Conservation (phyloP, 2,888 invertebrate genomes). For the Spatulosminthurus flaviceps region DNA sequence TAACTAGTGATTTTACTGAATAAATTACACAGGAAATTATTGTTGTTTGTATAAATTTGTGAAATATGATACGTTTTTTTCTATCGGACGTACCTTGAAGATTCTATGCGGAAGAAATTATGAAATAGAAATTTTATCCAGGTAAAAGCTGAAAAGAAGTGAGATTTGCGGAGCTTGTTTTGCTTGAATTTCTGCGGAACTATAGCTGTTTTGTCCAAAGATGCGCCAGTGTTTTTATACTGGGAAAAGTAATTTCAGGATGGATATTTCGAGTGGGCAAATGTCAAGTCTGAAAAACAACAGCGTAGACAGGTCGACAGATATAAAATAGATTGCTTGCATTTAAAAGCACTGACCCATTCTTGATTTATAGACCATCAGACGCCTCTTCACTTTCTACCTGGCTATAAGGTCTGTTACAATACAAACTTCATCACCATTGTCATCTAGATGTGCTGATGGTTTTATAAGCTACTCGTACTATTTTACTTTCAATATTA, state of each 20-base stretch:
- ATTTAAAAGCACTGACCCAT: conserved; percentile 61
- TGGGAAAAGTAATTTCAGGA: conserved; percentile 51
- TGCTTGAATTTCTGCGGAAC: not conserved
- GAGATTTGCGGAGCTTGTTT: not conserved
- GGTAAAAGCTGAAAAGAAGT: too few species aligned
- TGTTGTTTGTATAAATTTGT: too few species aligned
- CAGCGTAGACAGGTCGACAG: conserved; percentile 32
- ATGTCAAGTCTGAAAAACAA: conserved; percentile 50
- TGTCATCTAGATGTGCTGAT: not conserved
- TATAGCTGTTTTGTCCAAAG: not conserved
- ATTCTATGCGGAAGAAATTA: too few species aligned
- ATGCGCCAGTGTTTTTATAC: conserved; percentile 45
- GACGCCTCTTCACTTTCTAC: conserved; percentile 36
- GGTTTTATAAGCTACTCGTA: not conserved
- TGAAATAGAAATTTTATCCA: too few species aligned
- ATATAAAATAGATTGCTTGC: conserved; percentile 55
- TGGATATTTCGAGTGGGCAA: conserved; percentile 49
- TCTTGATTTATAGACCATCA: conserved; percentile 54
- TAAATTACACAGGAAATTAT: too few species aligned
- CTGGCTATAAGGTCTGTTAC: not conserved
- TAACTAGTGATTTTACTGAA: too few species aligned
- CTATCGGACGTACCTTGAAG: too few species aligned
- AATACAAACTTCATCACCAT: conserved; percentile 6
- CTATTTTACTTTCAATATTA: too few species aligned
- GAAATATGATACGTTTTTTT: too few species aligned